Conservation (phyloP, 2,888 invertebrate genomes). For the Mactromeris polynyma region DNA sequence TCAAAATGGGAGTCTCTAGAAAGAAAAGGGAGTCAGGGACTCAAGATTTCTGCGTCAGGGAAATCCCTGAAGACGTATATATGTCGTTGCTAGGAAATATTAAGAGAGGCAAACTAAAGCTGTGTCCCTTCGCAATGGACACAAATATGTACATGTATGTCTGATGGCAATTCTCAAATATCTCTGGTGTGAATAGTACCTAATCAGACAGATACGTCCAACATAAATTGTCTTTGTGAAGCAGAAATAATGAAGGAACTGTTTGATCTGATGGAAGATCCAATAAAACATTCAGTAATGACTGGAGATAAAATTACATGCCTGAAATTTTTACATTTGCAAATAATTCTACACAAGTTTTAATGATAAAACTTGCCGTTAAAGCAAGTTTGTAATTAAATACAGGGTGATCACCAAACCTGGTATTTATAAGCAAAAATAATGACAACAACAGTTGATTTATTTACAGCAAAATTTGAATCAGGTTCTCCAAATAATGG, state of each 20-base stretch:
- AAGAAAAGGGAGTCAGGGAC: too few relatives aligned
- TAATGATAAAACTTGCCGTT: too few relatives aligned
- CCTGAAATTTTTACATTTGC: not conserved
- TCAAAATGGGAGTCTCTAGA: too few relatives aligned
- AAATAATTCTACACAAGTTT: not conserved
- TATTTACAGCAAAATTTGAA: too few relatives aligned
- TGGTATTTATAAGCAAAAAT: too few relatives aligned
- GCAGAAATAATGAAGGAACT: not conserved
- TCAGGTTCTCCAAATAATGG: too few relatives aligned
- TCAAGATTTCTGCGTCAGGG: too few relatives aligned
- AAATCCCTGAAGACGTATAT: too few relatives aligned
- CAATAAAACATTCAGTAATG: not conserved
- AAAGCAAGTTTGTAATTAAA: too few relatives aligned
- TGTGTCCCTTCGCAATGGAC: not conserved
- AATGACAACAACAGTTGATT: too few relatives aligned
- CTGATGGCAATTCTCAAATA: not conserved
- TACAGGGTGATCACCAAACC: too few relatives aligned
- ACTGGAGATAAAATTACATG: not conserved
- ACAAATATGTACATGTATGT: not conserved
- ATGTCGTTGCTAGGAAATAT: not conserved
- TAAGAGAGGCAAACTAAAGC: not conserved
- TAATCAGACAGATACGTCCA: not conserved
- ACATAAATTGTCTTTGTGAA: not conserved
- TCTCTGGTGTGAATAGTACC: not conserved
- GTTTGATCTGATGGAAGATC: not conserved